Evolutionary conservation across 2,113 vertebrate genomes (phyloP).

Genomic region (Felis chaus): DNA sequence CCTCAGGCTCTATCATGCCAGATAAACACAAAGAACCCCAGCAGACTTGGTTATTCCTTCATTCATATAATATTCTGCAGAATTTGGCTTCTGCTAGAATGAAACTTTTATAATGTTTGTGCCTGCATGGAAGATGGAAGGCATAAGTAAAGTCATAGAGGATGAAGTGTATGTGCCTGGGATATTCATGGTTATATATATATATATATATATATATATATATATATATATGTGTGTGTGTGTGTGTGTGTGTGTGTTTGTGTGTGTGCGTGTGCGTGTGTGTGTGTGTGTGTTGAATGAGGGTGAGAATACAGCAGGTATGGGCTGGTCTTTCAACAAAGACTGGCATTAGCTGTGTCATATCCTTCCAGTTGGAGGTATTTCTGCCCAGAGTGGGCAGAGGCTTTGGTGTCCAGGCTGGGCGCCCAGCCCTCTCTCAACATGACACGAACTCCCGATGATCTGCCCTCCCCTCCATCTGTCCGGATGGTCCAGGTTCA

Average conservation of each 20-base stretch:
- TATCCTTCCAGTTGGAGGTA: constrained; percentile 17
- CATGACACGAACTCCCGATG: not conserved
- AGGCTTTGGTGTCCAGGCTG: constrained; percentile 29
- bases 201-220: no score
- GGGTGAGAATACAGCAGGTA: not conserved
- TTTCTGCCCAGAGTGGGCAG: not conserved
- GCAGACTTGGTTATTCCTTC: not conserved
- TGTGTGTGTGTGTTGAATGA: not conserved
- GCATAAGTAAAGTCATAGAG: not conserved
- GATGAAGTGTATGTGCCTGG: not conserved
- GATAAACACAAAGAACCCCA: not conserved
- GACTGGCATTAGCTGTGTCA: constrained; percentile 20
- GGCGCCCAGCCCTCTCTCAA: not conserved
- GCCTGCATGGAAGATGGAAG: not conserved
- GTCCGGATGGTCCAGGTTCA: not conserved
- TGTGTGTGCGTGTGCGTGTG: no score
- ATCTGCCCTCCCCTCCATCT: not conserved
- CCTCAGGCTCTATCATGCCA: not conserved
- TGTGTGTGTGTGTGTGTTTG: no score
- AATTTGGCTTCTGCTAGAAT: not conserved
- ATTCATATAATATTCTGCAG: not conserved
- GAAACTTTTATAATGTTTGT: not conserved
- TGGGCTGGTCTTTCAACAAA: not conserved
- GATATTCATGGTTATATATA: not conserved
- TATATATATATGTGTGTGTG: no score